Conservation (phyloP, 30 jellyfish, hydroid and myxozoan species). For the Cassiopea andromeda region DNA sequence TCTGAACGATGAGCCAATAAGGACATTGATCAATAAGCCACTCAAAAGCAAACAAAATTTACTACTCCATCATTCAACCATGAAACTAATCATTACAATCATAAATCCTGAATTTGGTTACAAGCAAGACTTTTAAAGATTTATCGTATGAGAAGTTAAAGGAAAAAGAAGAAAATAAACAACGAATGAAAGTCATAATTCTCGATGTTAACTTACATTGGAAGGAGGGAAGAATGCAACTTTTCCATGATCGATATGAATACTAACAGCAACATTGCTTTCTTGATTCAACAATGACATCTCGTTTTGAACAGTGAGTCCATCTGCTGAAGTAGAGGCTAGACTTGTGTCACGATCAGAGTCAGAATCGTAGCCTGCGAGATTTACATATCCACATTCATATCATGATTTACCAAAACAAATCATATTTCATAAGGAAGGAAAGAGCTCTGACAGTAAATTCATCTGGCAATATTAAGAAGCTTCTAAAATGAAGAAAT, state of each 20-base stretch:
- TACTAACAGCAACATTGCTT: conserved; percentile 68
- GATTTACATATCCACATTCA: neutral
- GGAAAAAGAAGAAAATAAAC: neutral
- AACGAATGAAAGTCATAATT: neutral
- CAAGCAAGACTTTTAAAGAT: no score
- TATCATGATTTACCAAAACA: neutral
- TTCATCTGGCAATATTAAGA: no score
- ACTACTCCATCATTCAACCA: no score
- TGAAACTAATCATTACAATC: no score
- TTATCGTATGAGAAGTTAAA: neutral
- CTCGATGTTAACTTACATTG: neutral
- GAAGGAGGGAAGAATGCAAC: conserved; percentile 77
- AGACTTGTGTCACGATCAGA: conserved; percentile 70
- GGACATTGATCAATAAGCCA: no score
- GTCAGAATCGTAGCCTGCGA: conserved; percentile 65
- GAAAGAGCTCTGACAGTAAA: no score
- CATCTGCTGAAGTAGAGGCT: conserved; percentile 53
- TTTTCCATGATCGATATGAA: conserved; percentile 74
- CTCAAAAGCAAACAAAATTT: no score
- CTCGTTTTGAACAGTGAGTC: conserved; percentile 7
- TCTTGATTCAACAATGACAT: conserved; percentile 51
- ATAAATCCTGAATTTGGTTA: no score
- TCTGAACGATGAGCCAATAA: no score
- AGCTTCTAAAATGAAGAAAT: no score
- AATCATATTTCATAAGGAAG: no score